Evolutionary conservation across 2,797 vertebrate genomes (phyloP).

Genomic region (Alcedo atthis): DNA sequence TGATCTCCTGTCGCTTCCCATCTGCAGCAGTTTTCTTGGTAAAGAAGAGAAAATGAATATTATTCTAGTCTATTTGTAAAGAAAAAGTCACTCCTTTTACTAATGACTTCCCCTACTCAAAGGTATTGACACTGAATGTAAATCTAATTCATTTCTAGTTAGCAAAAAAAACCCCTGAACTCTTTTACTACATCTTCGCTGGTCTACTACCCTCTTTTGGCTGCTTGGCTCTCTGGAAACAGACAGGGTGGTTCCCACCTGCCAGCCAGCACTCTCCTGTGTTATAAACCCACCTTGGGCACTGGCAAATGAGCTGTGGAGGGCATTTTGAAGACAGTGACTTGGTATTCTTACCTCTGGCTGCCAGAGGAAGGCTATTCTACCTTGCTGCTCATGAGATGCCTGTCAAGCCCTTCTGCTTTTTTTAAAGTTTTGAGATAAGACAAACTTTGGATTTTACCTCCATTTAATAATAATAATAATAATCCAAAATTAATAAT

Average conservation of each 20-base stretch:
- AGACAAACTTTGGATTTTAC: not conserved
- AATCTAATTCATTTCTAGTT: not conserved
- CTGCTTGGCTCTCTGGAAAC: not conserved
- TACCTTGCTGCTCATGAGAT: not conserved
- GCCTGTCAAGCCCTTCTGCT: not conserved
- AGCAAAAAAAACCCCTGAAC: not conserved
- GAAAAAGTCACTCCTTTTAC: not conserved
- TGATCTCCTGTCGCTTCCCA: conserved; percentile 96
- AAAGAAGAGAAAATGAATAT: conserved; percentile 64
- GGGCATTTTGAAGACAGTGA: not conserved
- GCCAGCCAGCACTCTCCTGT: not conserved
- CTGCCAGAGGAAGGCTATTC: not conserved
- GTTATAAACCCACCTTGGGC: not conserved
- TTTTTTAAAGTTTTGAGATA: not conserved
- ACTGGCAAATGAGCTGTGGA: not conserved
- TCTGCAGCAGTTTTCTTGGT: conserved; percentile 93
- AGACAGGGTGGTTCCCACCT: not conserved
- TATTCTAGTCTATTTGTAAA: not conserved
- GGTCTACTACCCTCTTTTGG: not conserved
- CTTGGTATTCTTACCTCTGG: not conserved
- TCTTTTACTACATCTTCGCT: not conserved
- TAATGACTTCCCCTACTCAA: not conserved
- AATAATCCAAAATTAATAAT: not conserved
- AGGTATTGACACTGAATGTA: not conserved
- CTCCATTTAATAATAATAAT: not conserved